A percentile compares a stretch with the other conserved stretches of the same genome.
Evolutionary conservation across 30 jellyfish, hydroid and myxozoan species (phyloP).

Genomic region (Aurelia aurita): DNA sequence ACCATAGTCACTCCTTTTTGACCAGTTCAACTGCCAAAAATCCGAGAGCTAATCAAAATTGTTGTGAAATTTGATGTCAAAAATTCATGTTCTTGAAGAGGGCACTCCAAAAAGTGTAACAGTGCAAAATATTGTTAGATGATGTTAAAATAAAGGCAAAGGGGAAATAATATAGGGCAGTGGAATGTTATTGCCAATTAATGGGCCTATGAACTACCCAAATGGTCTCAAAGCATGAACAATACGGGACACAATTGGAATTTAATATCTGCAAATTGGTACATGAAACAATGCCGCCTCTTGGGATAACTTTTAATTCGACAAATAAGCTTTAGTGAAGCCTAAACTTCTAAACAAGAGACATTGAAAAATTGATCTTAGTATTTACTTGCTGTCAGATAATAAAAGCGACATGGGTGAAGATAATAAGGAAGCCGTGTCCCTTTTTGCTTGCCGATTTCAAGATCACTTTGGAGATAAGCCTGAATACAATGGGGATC

Average conservation of each 20-base stretch:
- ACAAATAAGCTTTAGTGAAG: conserved; percentile 60
- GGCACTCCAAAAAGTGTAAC: too few relatives aligned
- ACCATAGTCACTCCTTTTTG: too few relatives aligned
- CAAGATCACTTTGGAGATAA: conserved; percentile 72
- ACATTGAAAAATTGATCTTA: conserved; percentile 48
- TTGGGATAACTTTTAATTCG: conserved; percentile 24
- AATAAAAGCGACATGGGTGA: conserved; percentile 52
- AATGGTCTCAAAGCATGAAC: too few relatives aligned
- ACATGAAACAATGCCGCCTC: conserved; percentile 36
- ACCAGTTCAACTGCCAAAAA: too few relatives aligned
- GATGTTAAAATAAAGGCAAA: too few relatives aligned
- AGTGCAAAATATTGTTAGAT: too few relatives aligned
- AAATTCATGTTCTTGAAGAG: too few relatives aligned
- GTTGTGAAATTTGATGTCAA: too few relatives aligned
- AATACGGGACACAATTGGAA: background rate
- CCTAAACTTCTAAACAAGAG: conserved; percentile 29
- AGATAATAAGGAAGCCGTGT: conserved; percentile 81
- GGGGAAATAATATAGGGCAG: too few relatives aligned
- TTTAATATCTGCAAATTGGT: background rate
- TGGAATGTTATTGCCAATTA: too few relatives aligned
- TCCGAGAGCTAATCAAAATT: too few relatives aligned
- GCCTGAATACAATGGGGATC: conserved; percentile 74
- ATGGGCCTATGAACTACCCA: too few relatives aligned
- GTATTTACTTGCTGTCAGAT: conserved; percentile 59
- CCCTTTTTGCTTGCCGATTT: conserved; percentile 76